Conservation (phyloP, 2,888 invertebrate species). For the Drosophila antonietae region DNA sequence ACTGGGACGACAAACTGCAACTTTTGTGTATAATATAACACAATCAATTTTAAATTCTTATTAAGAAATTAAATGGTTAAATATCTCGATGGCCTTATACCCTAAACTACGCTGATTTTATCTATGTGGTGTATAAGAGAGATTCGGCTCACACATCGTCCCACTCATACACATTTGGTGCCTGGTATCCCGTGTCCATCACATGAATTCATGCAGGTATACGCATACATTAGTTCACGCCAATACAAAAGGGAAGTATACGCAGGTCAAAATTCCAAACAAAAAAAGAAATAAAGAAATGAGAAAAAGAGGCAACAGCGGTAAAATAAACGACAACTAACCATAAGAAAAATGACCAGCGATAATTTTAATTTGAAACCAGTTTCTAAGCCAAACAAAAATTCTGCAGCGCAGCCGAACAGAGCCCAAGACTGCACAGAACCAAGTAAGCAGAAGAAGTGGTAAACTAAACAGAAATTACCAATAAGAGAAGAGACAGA, state of each 20-base stretch:
- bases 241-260: conserved; percentile 59
- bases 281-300: conserved; percentile 48
- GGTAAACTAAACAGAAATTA: conserved; percentile 64
- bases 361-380: conserved; percentile 84
- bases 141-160: neutral
- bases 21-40: neutral
- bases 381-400: conserved; percentile 81
- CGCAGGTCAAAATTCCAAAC: conserved; percentile 69
- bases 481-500: conserved; percentile 44
- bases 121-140: conserved; percentile 1
- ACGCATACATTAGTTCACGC: conserved; percentile 59
- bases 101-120: neutral
- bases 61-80: neutral
- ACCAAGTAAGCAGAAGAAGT: conserved; percentile 47
- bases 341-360: conserved; percentile 82
- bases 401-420: conserved; percentile 63
- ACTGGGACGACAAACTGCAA: neutral
- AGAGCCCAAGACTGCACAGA: conserved; percentile 41
- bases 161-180: conserved; percentile 21
- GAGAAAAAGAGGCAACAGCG: conserved; percentile 40
- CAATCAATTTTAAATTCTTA: neutral
- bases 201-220: conserved; percentile 45
- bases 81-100: neutral
- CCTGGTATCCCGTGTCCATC: conserved; percentile 23
- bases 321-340: conserved; percentile 77